Evolutionary conservation across 2,888 invertebrate genomes (phyloP).

Genomic region (Mylabris sibirica): DNA sequence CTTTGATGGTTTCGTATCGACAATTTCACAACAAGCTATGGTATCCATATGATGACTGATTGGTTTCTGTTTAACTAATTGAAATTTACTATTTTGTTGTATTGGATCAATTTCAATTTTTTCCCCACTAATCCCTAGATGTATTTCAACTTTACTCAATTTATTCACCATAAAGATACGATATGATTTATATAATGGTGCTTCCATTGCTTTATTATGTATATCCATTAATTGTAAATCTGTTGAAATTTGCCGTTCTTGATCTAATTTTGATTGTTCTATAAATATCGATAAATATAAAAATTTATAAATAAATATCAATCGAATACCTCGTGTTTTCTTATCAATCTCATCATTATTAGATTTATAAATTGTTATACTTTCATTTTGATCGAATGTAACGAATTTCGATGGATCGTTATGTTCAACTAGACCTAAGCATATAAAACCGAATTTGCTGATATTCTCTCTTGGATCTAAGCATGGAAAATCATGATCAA

Average conservation of each 20-base stretch:
- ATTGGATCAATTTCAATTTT: constrained; percentile 91
- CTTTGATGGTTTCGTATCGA: constrained; percentile 62
- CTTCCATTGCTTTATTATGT: constrained; percentile 82
- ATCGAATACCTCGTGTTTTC: constrained; percentile 22
- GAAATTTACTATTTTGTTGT: constrained; percentile 70
- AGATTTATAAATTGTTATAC: constrained; percentile 27
- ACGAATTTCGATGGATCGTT: constrained; percentile 62
- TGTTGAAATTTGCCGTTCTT: constrained; percentile 58
- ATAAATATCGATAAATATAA: constrained; percentile 10
- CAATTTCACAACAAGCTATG: constrained; percentile 85
- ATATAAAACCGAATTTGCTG: constrained; percentile 91
- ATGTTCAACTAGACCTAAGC: constrained; percentile 86
- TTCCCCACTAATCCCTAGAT: constrained; percentile 87
- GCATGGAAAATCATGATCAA: constrained; percentile 91
- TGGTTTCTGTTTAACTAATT: constrained; percentile 71
- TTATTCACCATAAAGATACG: constrained; percentile 81
- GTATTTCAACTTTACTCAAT: constrained; percentile 83
- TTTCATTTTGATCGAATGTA: constrained; percentile 49
- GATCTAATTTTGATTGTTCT: constrained; percentile 48
- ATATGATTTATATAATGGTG: constrained; percentile 85
- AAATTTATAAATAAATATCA: neutral
- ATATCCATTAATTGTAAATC: constrained; percentile 73
- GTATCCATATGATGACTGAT: constrained; percentile 86
- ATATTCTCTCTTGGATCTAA: constrained; percentile 88
- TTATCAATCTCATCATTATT: constrained; percentile 26